phyloP scores from a whole-genome alignment of 1,140 invertebrate species.

The Pissodes strobi region DNA sequence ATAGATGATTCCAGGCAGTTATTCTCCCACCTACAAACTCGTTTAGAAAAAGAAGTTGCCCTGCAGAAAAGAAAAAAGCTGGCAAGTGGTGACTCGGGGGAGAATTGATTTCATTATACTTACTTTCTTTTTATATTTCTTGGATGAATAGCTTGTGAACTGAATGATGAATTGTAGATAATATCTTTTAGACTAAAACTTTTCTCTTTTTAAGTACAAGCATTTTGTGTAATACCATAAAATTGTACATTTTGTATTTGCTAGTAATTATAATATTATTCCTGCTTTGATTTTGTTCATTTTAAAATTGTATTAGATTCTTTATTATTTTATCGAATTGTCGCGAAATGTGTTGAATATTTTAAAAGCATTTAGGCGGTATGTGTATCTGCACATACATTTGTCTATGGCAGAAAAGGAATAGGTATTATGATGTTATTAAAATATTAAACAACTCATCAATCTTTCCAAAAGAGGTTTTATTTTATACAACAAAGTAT shows the following conservation, averaged over 20 bases:
- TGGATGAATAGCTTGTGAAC: background rate
- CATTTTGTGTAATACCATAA: background rate
- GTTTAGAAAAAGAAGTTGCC: conserved; percentile 61
- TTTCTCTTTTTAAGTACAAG: background rate
- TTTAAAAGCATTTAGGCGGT: too few species aligned
- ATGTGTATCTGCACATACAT: too few species aligned
- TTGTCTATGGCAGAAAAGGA: too few species aligned
- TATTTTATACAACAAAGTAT: background rate
- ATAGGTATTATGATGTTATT: background rate
- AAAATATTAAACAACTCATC: background rate
- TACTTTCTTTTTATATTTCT: background rate
- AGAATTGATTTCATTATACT: background rate
- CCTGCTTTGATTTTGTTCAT: background rate
- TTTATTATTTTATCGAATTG: too few species aligned
- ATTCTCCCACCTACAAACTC: conserved; percentile 69
- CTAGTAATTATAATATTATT: background rate
- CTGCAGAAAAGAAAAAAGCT: conserved; percentile 45
- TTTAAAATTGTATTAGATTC: too few species aligned
- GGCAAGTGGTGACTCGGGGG: background rate
- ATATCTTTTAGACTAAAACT: background rate
- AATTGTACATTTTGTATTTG: conserved; percentile 9
- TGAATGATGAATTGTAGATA: background rate
- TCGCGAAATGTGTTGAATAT: too few species aligned
- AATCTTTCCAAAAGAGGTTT: background rate
- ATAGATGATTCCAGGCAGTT: conserved; percentile 79